phyloP scores from a whole-genome alignment of 2,797 vertebrate genomes.

The Argyrosomus regius region DNA sequence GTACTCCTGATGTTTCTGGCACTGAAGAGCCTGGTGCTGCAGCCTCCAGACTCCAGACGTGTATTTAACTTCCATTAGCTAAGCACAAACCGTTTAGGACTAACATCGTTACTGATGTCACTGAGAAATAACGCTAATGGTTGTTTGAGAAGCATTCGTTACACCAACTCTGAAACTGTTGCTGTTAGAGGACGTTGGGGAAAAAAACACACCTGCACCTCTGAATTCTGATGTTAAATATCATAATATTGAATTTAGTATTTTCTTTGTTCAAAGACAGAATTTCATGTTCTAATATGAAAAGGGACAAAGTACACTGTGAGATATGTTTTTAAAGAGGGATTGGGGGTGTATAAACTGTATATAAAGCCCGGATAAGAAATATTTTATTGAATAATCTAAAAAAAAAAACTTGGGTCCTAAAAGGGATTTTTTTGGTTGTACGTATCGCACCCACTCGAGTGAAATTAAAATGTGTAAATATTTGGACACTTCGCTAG shows the following conservation, averaged over 20 bases:
- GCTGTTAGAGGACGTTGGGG: constrained; percentile 12
- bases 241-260: constrained; percentile 25
- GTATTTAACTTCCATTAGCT: constrained; percentile 50
- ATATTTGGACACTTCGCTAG: constrained; percentile 64
- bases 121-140: constrained; percentile 49
- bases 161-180: constrained; percentile 39
- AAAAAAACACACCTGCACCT: constrained; percentile 12
- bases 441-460: constrained; percentile 49
- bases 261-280: constrained; percentile 40
- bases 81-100: constrained; percentile 60
- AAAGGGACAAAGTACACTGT: constrained; percentile 75
- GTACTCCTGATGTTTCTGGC: constrained; percentile 36
- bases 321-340: constrained; percentile 64
- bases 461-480: constrained; percentile 62
- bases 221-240: constrained; percentile 34
- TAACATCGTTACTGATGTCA: constrained; percentile 36
- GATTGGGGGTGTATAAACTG: constrained; percentile 44
- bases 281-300: constrained; percentile 38
- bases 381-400: constrained; percentile 61
- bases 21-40: constrained; percentile 20
- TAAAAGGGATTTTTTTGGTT: constrained; percentile 31
- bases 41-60: constrained; percentile 35
- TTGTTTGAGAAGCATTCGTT: constrained; percentile 34
- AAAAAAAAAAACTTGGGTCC: constrained; percentile 27
- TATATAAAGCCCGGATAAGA: constrained; percentile 56